Percentiles rank a stretch among this genome's conserved stretches.
Evolutionary conservation across 2,888 invertebrate genomes (phyloP).

Genomic region (Doris montereyensis): DNA sequence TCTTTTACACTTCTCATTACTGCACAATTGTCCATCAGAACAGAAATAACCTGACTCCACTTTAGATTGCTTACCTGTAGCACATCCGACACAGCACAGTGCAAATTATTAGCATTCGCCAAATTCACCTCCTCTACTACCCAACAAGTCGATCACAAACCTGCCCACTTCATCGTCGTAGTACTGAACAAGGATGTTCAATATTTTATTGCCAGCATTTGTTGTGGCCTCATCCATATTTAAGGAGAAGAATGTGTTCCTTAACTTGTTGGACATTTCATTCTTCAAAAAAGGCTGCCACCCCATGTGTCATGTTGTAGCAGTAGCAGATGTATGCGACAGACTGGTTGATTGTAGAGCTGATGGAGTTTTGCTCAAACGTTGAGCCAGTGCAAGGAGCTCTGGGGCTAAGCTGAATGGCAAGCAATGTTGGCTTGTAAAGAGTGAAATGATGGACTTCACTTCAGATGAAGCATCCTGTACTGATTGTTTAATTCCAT

Average conservation of each 20-base stretch:
- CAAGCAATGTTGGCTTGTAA: not conserved
- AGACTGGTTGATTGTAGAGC: not conserved
- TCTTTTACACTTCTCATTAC: conserved; percentile 1
- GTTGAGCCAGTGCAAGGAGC: not conserved
- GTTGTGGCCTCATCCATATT: conserved; percentile 22
- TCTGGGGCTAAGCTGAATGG: not conserved
- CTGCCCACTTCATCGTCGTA: not conserved
- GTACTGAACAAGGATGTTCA: conserved; percentile 22
- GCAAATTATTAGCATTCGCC: conserved; percentile 5
- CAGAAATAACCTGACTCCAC: conserved; percentile 1
- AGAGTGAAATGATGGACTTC: not conserved
- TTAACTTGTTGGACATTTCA: not conserved
- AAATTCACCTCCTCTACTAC: conserved; percentile 1
- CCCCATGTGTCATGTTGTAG: not conserved
- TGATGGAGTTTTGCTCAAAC: not conserved
- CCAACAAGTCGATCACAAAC: not conserved
- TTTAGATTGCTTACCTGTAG: not conserved
- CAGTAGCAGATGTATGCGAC: not conserved
- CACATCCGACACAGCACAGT: not conserved
- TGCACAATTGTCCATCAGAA: conserved; percentile 23
- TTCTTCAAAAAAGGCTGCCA: not conserved
- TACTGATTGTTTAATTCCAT: not conserved
- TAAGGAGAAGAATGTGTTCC: not conserved
- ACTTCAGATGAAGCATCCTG: not conserved
- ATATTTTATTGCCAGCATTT: conserved; percentile 16